A percentile compares a stretch with the other conserved stretches of the same genome.
These are phyloP conservation scores for Oreochromis spilurus DNA, from an alignment of 2,113 vertebrate species.

Conservation along the genomic window DNA sequence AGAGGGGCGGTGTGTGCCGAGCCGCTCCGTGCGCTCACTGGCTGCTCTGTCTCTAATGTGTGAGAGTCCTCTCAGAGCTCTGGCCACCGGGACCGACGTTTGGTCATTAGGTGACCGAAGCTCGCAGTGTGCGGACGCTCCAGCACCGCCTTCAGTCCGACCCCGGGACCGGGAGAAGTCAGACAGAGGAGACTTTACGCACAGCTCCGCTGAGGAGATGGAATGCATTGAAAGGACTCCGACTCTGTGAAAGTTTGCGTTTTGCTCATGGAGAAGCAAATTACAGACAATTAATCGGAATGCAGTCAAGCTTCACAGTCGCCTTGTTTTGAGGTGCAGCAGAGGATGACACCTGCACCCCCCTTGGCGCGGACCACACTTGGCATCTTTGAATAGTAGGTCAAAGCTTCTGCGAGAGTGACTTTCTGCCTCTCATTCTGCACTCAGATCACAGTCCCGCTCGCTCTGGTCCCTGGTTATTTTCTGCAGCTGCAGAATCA, in stretches of 20 bases:
- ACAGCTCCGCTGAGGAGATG: not conserved
- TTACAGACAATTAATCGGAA: not conserved
- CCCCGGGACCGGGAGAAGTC: not conserved
- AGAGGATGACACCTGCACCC: conserved; percentile 40
- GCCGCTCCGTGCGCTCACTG: conserved; percentile 24
- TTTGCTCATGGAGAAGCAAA: conserved; percentile 1
- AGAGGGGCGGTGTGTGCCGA: conserved; percentile 9
- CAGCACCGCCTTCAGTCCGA: not conserved
- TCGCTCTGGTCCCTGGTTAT: not conserved
- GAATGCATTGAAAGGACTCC: conserved; percentile 19
- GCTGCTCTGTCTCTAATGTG: not conserved
- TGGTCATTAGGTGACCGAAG: conserved; percentile 2
- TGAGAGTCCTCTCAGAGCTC: not conserved
- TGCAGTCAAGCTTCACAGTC: not conserved
- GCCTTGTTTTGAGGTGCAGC: not conserved
- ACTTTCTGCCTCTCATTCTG: not conserved
- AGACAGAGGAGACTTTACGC: not conserved
- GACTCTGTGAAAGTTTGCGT: conserved; percentile 10
- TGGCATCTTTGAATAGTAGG: not conserved
- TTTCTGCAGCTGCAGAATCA: not conserved
- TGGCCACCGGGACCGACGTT: not conserved
- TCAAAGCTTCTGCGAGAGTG: not conserved
- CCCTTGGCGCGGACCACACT: not conserved
- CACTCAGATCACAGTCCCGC: not conserved
- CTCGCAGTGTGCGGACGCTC: not conserved